Evolutionary conservation across 2,888 invertebrate species (phyloP).

Genomic region (Chalcosyrphus nemorum): DNA sequence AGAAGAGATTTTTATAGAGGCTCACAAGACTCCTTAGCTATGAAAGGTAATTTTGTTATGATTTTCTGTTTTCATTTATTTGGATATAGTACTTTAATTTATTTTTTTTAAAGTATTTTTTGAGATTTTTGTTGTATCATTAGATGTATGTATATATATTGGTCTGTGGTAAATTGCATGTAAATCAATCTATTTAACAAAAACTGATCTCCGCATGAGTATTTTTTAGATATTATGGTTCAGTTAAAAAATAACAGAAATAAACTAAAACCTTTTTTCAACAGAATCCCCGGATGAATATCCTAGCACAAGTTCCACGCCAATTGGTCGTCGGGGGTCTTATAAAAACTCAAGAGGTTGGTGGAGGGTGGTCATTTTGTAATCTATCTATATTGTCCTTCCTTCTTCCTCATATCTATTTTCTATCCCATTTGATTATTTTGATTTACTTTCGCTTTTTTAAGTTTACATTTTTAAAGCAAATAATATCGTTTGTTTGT

Average conservation of each 20-base stretch:
- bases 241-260: constrained; percentile 22
- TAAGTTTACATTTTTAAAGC: neutral
- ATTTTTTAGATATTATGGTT: too few relatives aligned
- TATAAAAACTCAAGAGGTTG: constrained; percentile 94
- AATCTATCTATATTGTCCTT: constrained; percentile 47
- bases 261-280: constrained; percentile 69
- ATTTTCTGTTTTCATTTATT: constrained; percentile 45
- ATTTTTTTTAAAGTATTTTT: constrained; percentile 55
- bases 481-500: neutral
- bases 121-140: constrained; percentile 45
- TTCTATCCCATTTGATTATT: constrained; percentile 51
- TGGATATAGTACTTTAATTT: constrained; percentile 35
- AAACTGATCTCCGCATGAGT: constrained; percentile 3
- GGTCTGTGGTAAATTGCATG: constrained; percentile 52
- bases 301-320: constrained; percentile 84
- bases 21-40: constrained; percentile 93
- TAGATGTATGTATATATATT: constrained; percentile 23
- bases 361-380: constrained; percentile 79
- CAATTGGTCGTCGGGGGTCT: constrained; percentile 91
- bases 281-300: constrained; percentile 82
- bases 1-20: constrained; percentile 95
- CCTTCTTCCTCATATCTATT: constrained; percentile 54
- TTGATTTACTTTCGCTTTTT: constrained; percentile 51
- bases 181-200: constrained; percentile 42
- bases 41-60: constrained; percentile 86